A percentile compares a stretch with the other conserved stretches of the same genome.
Evolutionary conservation across 2,113 vertebrate genomes (phyloP).

Genomic region (Ancistrus triradiatus): DNA sequence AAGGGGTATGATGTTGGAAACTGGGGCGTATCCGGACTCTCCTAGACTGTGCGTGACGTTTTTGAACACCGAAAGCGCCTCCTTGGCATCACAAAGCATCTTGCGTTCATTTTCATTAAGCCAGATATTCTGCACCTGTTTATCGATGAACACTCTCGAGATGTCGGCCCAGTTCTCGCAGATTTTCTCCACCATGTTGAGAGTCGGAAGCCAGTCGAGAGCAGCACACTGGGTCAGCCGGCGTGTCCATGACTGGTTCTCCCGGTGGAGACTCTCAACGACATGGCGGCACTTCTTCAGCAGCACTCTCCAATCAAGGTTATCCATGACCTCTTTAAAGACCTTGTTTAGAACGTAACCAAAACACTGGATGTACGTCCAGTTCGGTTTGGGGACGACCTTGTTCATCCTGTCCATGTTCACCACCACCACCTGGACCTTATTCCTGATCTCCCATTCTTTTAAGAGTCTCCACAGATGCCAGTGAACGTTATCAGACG

Average conservation of each 20-base stretch:
- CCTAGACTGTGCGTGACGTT: neutral
- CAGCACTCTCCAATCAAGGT: neutral
- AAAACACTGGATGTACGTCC: constrained; percentile 39
- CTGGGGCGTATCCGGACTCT: neutral
- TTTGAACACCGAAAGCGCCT: constrained; percentile 5
- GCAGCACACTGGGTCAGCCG: neutral
- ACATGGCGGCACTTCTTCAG: constrained; percentile 19
- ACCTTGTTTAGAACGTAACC: constrained; percentile 22
- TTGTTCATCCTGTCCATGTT: constrained; percentile 22
- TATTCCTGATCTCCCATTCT: constrained; percentile 23
- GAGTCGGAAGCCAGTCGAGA: constrained; percentile 14
- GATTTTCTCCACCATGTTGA: constrained; percentile 30
- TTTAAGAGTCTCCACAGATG: constrained; percentile 29
- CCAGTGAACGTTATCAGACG: neutral
- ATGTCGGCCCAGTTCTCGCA: neutral
- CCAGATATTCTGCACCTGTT: neutral
- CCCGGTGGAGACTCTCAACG: constrained; percentile 29
- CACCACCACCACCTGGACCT: constrained; percentile 20
- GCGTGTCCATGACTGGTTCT: neutral
- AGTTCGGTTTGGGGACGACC: neutral
- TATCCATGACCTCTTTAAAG: constrained; percentile 3
- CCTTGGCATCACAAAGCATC: neutral
- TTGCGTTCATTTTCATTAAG: constrained; percentile 24
- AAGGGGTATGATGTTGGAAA: constrained; percentile 39
- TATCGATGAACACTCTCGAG: neutral